Conservation (phyloP, 2,888 invertebrate genomes). For the Aphodius sticticus region DNA sequence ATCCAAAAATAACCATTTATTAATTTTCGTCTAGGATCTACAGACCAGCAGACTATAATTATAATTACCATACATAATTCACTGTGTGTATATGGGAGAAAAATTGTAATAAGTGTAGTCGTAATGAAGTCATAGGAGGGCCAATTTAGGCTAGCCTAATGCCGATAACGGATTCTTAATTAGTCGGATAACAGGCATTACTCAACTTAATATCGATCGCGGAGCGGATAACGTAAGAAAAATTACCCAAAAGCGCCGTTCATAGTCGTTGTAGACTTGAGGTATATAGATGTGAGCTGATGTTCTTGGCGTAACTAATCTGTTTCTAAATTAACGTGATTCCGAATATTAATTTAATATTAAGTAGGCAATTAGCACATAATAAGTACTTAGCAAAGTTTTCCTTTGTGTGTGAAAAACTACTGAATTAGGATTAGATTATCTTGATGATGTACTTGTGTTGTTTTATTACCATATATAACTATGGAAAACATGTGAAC, state of each 20-base stretch:
- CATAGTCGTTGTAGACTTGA: neutral
- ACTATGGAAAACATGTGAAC: neutral
- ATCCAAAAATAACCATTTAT: neutral
- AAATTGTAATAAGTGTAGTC: neutral
- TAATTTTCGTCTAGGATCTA: neutral
- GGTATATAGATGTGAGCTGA: neutral
- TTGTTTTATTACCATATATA: neutral
- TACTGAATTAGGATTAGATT: neutral
- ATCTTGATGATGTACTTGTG: neutral
- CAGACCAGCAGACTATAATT: neutral
- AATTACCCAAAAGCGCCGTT: neutral
- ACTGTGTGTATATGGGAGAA: neutral
- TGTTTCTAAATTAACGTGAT: conserved; percentile 4
- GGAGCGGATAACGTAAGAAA: neutral
- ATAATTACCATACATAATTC: neutral
- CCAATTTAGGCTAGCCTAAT: neutral
- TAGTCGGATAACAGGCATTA: neutral
- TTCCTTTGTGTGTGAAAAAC: neutral
- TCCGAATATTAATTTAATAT: neutral
- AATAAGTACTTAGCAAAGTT: neutral
- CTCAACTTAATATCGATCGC: neutral
- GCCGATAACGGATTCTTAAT: neutral
- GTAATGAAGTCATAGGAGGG: neutral
- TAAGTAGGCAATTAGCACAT: neutral
- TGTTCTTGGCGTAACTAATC: conserved; percentile 4